Evolutionary conservation across 2,888 invertebrate species (phyloP), one percentile per base, ranked within the genome.

Genomic region (Cancer borealis): DNA sequence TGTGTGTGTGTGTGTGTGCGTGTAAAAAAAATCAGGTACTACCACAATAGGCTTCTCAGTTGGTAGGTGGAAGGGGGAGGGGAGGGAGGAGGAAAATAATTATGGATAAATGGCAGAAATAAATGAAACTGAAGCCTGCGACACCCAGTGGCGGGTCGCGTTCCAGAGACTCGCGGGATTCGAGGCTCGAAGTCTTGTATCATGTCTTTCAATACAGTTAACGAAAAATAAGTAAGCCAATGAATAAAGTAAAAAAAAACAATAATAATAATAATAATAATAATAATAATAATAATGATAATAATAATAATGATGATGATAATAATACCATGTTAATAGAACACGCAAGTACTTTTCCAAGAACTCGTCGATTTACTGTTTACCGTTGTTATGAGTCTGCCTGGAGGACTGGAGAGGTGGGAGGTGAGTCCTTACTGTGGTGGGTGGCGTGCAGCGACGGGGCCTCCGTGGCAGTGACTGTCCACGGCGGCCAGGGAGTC

Each of bases 171-270:
- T 91, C 73, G 91, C 39, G 26, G 91, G 45, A 3, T 21, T n/a
- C 26, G 73, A 91, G 45, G 73, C 79, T 91, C 73, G 79, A 46
- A 45, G 73, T 91, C 91, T 91, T 79, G 91, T 73, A 46, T 92
- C 54, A 92, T 87, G 92, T 92, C 92, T 92, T 92, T 92, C 92
- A 92, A 88, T 92, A 88, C 88, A 26, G 84, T 92, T 46, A 92
- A 92, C 88, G 88, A 92, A 45, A 84, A 92, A 92, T 26, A n/a
- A 54, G 17, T 26, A 54, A 60, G 54, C 88, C 49, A 88, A 88
- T 88, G 88, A 92, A 92, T 60, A 45, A 73, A 46, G 91, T 91
- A 60, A 79, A 79, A 84, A 39, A 84, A 14, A 79, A 39, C 39
- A 79, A 79, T 79, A 79, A 79, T 26, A 6, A 79, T 26, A 79